Base-by-base conservation (phyloP, 2,888 invertebrate species). In the Acrocyrtus sp. region DNA sequence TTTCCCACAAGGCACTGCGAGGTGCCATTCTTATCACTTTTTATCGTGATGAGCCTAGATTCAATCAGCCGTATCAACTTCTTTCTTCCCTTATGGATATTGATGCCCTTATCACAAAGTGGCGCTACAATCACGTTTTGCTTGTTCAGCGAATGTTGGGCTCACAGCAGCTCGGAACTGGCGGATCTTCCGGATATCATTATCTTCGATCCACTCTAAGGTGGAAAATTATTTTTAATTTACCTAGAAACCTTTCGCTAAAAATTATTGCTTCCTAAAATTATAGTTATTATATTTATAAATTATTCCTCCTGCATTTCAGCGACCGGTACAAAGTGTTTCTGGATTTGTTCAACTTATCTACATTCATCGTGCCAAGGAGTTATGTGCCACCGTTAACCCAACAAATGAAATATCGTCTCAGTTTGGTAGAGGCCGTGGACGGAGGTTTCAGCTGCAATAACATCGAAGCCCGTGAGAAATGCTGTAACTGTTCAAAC, bases 111-210 rank as follows among this genome's bases (percentile, higher is more conserved):
- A 94, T 99, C 83, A 98, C 97, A 45, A 99, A 99, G 86, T 99
- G 99, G 99, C 89, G 99, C 85, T 97, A 98, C 85, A 98, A 98
- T 85, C 99, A 99, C 85, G 95, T 98, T 48, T 90, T 97, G 82
- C 93, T 99, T 92, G 99, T 99, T 24, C 98, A 98, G 85, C 88
- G 98, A 81, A 99, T 99, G 98, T 94, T 99, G 81, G 99, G 99
- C 0, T 95, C 95, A 0, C 95, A 96, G 83, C 94, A 94, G 83
- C 86, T 95, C 8, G 99, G 99, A 21, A 98, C 98, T 0, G 99
- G 98, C 17, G 98, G 99, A 3, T 98, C 98, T 5, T 96, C 97
- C 0, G 99, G 99, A 0, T 98, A 99, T 86, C 96, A 98, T 83
- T 99, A 99, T 84, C 88, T 99, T 5, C 89, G 98, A 62, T 96